Base-by-base conservation (phyloP, 2,797 vertebrate genomes). In the Emydoidea blandingii region DNA sequence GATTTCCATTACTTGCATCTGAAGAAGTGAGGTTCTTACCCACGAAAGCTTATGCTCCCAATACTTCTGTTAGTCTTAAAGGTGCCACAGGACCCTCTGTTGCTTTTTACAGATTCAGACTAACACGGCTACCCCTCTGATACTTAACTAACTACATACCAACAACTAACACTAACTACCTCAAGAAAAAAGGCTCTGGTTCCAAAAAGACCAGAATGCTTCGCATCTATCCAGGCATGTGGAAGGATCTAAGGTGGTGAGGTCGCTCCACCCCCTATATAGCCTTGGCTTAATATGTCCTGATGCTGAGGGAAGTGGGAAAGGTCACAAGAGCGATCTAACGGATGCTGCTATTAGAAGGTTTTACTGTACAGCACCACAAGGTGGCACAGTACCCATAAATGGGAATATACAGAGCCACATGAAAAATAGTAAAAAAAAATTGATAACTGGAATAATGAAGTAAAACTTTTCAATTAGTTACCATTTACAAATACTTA, bases 401-500 rank as follows among this genome's bases (percentile, higher is more conserved):
- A 41, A 21, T 72, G 5, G 68, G 68, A 41, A 72, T 23, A 72
- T 3, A 11, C 34, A 68, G 62, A 37, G 34, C 34, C 34, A 68
- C 85, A 72, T 9, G 83, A 49, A 84, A 29, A 88, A 74, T 50
- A 56, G n/a, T 62, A n/a, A 65, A 50, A 47, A 41, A 27, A 49
- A 29, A 81, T 21, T 79, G n/a, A 72, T 56, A 54, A 59, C 50
- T 83, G 6, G 54, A 57, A 68, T 76, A 25, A 34, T 47, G 19
- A 94, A 78, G 49, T 68, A 76, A 52, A 53, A 21, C 54, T 23
- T 72, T 19, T 44, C 52, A 50, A n/a, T 78, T 89, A 23, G 76
- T 83, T 92, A 56, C 3, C n/a, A 86, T 11, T 72, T 56, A 81
- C 31, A 91, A 81, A 78, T 92, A 98, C 99, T 99, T 95, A 99